Evolutionary conservation across 2,888 invertebrate species (phyloP).

Genomic region (Fragum sueziense): DNA sequence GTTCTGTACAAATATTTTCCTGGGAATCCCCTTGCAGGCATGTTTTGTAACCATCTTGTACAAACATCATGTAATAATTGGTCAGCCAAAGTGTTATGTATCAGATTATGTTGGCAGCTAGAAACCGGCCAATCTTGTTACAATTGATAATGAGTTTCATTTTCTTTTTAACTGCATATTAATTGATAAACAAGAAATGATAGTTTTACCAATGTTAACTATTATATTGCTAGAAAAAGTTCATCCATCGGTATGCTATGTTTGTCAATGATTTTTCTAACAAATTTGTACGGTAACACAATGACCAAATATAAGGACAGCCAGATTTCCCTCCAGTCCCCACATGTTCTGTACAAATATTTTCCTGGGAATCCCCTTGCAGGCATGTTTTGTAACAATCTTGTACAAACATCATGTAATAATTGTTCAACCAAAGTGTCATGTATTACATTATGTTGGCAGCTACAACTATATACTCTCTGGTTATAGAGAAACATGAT

Average conservation of each 20-base stretch:
- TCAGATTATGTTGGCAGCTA: conserved; percentile 9
- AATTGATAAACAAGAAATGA: too few species aligned
- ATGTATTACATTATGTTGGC: conserved; percentile 17
- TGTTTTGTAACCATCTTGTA: conserved; percentile 21
- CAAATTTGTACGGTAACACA: too few species aligned
- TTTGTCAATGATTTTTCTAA: too few species aligned
- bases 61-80: conserved; percentile 25
- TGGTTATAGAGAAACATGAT: too few species aligned
- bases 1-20: conserved; percentile 17
- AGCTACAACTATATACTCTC: too few species aligned
- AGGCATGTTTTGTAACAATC: conserved; percentile 20
- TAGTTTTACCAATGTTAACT: too few species aligned
- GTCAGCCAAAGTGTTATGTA: conserved; percentile 22
- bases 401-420: conserved; percentile 26
- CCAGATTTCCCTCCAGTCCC: background rate
- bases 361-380: conserved; percentile 20
- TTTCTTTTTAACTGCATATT: too few species aligned
- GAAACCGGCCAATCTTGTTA: too few species aligned
- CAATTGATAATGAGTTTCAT: too few species aligned
- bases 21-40: conserved; percentile 20
- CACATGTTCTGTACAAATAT: conserved; percentile 9
- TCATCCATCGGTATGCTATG: too few species aligned
- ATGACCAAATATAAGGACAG: too few species aligned
- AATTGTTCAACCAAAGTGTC: conserved; percentile 22
- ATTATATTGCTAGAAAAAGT: too few species aligned